Evolutionary conservation across 2,113 vertebrate species (phyloP).

Genomic region (Siphamia tubifer): DNA sequence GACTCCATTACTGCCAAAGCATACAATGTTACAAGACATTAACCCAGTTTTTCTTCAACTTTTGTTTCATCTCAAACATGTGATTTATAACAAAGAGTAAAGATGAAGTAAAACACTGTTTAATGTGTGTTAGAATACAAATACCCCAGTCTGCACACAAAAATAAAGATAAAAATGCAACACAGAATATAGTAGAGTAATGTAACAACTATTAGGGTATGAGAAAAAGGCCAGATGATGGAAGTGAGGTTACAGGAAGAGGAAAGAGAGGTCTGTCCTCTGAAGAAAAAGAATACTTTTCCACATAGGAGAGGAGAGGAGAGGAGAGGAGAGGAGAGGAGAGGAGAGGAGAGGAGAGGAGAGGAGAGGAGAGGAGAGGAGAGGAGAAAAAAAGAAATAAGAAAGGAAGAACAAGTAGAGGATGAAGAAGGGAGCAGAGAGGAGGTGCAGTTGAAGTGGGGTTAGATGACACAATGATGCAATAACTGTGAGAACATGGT

Average conservation of each 20-base stretch:
- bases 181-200: not conserved
- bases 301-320: not conserved
- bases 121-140: not conserved
- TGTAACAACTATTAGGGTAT: too few relatives aligned
- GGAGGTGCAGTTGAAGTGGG: constrained; percentile 16
- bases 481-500: constrained; percentile 50
- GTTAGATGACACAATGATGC: constrained; percentile 56
- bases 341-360: not conserved
- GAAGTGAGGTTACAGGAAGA: constrained; percentile 46
- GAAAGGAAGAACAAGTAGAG: not conserved
- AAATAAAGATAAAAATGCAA: not conserved
- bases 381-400: too few relatives aligned
- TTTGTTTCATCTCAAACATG: not conserved
- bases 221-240: constrained; percentile 2
- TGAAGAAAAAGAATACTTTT: not conserved
- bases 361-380: not conserved
- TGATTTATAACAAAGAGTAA: not conserved
- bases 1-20: constrained; percentile 32
- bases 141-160: not conserved
- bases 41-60: constrained; percentile 42
- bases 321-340: not conserved
- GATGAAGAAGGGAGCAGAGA: constrained; percentile 13
- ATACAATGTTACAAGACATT: constrained; percentile 48
- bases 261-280: constrained; percentile 55
- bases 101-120: not conserved